Conservation (phyloP, 1,140 invertebrate genomes). For the Penaeus vannamei region DNA sequence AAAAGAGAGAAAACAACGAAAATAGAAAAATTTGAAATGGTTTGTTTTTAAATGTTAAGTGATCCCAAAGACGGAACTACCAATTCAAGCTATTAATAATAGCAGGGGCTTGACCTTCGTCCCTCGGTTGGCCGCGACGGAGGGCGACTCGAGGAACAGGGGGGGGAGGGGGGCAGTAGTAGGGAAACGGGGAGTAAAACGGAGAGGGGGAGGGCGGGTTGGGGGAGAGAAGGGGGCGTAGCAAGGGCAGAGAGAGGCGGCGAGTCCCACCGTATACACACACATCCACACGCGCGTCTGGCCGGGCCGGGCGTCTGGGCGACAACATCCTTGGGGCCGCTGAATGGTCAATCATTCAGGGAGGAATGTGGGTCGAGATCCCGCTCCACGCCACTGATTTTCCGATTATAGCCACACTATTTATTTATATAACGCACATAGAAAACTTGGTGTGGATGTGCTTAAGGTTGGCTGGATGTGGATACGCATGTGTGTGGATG, state of each 20-base stretch:
- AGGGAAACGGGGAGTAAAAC: neutral
- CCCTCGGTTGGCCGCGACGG: neutral
- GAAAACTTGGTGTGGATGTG: neutral
- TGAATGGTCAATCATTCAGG: no score
- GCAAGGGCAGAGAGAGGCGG: neutral
- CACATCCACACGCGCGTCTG: no score
- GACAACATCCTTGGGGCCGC: no score
- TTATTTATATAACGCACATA: no score
- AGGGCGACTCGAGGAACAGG: neutral
- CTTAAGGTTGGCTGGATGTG: neutral
- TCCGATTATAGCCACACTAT: no score
- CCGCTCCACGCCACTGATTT: no score
- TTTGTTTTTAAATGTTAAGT: conserved; percentile 30
- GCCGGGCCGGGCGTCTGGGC: no score
- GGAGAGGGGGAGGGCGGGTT: neutral
- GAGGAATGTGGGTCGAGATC: no score
- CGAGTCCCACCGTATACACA: neutral
- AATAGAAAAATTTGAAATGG: neutral
- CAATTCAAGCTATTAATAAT: no score
- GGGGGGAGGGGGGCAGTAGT: neutral
- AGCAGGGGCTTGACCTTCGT: no score
- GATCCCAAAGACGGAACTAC: conserved; percentile 24
- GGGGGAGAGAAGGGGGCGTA: conserved; percentile 12
- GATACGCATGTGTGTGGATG: neutral
- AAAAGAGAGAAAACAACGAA: neutral